Evolutionary conservation across 2,888 invertebrate species (phyloP).

Genomic region (Drosophila prostipennis): DNA sequence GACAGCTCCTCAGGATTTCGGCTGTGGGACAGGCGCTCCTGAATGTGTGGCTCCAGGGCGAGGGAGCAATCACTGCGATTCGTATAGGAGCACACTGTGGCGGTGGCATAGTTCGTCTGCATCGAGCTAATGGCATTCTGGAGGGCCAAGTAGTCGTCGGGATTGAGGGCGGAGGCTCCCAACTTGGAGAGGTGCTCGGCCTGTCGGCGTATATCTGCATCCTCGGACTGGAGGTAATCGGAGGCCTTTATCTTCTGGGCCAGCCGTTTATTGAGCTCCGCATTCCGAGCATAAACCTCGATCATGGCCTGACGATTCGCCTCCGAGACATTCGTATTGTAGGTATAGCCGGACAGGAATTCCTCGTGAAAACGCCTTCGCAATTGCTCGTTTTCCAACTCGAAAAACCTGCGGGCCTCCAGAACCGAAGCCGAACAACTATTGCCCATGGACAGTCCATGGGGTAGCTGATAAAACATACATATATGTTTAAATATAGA

Average conservation of each 20-base stretch:
- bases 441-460: slow-evolving; percentile 19
- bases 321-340: slow-evolving; percentile 91
- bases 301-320: slow-evolving; percentile 86
- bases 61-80: slow-evolving; percentile 88
- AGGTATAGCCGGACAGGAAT: slow-evolving; percentile 86
- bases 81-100: slow-evolving; percentile 89
- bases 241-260: slow-evolving; percentile 84
- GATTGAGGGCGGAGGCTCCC: slow-evolving; percentile 89
- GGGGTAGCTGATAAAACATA: slow-evolving; percentile 39
- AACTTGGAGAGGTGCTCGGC: slow-evolving; percentile 89
- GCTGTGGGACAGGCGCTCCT: slow-evolving; percentile 88
- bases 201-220: slow-evolving; percentile 88
- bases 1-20: slow-evolving; percentile 91
- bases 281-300: slow-evolving; percentile 69
- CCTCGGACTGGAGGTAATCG: slow-evolving; percentile 89
- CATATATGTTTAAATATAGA: not conserved
- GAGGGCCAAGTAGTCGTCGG: slow-evolving; percentile 87
- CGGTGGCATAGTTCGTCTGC: slow-evolving; percentile 90
- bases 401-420: slow-evolving; percentile 86
- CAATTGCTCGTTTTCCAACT: slow-evolving; percentile 86
- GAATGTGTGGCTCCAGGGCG: slow-evolving; percentile 87
- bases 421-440: slow-evolving; percentile 79
- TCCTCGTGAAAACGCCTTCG: slow-evolving; percentile 86
- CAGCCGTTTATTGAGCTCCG: slow-evolving; percentile 78
- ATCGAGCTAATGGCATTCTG: slow-evolving; percentile 89